Evolutionary conservation across 2,888 invertebrate genomes (phyloP).

Genomic region (Ischnura elegans): DNA sequence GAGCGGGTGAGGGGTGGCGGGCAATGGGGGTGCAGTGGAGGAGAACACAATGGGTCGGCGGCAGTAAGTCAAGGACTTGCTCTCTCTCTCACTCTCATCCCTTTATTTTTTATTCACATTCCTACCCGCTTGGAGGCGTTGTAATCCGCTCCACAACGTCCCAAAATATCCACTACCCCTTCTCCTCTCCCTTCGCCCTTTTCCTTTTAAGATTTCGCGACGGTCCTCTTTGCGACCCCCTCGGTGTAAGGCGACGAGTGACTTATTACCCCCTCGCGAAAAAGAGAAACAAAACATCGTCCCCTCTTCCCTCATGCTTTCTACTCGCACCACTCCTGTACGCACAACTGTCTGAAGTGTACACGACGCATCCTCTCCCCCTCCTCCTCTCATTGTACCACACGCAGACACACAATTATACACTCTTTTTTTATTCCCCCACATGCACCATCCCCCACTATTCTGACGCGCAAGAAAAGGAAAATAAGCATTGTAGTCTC

Average conservation of each 20-base stretch:
- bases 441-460: background rate
- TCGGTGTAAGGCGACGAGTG: background rate
- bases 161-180: background rate
- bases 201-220: background rate
- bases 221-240: background rate
- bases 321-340: background rate
- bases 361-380: background rate
- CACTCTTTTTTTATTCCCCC: background rate
- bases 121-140: background rate
- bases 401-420: background rate
- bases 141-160: background rate
- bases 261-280: background rate
- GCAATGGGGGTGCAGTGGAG: background rate
- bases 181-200: background rate
- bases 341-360: background rate
- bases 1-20: background rate
- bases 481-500: conserved; percentile 26
- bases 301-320: background rate
- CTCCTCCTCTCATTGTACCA: background rate
- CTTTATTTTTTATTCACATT: background rate
- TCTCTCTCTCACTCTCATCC: background rate
- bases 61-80: conserved; percentile 32
- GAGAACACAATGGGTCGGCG: background rate
- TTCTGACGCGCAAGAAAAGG: background rate
- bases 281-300: too few species aligned